Evolutionary conservation across 92 coral and sea anemone genomes (phyloP), one percentile per base, ranked within the genome.

Genomic region (Epizoanthus illoricatus): DNA sequence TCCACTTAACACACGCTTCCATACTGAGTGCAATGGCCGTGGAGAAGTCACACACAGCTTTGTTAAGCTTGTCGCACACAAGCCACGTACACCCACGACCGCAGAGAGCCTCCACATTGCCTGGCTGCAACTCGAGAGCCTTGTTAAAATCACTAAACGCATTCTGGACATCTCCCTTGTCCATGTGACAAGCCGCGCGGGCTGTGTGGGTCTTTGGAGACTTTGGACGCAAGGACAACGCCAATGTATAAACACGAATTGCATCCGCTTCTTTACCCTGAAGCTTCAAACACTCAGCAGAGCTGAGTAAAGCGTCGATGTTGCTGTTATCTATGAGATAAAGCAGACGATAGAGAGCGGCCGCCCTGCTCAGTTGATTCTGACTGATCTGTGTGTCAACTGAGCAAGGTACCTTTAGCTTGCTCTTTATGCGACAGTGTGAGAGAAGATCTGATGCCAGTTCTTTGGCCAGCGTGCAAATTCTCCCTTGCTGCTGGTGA

Each of bases 201-300:
- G 93, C 90, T 18, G 86, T 79, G 85, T 90, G 89, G 7, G 88
- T 85, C 80, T 85, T 87, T 7, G 94, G 83, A 18, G 86, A 90
- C 62, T 84, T 73, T 18, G 94, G 94, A 11, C 89, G 85, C 10
- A 90, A 66, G 4, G 88, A 42, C 24, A 87, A 60, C 0, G 75
- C 90, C 61, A 76, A 21, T 6, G 87, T 74, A 39, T 86, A 89
- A 7, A 87, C 81, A 33, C 85, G 86, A 69, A 93, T 86, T 17
- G 98, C 98, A 68, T 89, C 90, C 15, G 85, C n/a, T 69, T 85
- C 85, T 24, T 89, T 90, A 57, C 90, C 90, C 56, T 89, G 95
- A 41, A 92, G 90, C 73, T 87, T 83, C 62, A 89, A 62, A 67
- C 98, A 93, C 86, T 93, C 97, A 41, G 98, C 98, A 10, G 92